These are phyloP conservation scores for Habrosyne pyritoides DNA, from an alignment of 2,888 invertebrate species.

Conservation along the genomic window DNA sequence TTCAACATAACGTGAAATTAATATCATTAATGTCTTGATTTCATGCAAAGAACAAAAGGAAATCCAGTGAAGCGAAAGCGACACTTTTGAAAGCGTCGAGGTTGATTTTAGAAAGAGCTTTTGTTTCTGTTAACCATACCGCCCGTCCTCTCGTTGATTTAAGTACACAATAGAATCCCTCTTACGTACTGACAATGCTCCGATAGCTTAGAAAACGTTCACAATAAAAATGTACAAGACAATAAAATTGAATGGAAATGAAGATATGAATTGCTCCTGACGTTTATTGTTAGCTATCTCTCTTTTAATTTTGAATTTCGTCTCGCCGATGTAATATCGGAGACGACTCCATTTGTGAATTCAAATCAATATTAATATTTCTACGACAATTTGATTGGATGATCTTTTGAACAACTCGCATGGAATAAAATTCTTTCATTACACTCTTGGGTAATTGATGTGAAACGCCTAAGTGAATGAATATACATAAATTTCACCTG, in stretches of 20 bases:
- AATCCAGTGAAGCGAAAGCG: constrained; percentile 53
- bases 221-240: constrained; percentile 73
- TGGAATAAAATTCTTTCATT: neutral
- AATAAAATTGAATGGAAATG: constrained; percentile 66
- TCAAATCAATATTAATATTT: constrained; percentile 2
- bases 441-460: neutral
- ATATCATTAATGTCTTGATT: constrained; percentile 28
- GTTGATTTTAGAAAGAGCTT: constrained; percentile 66
- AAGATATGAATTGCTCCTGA: constrained; percentile 58
- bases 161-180: constrained; percentile 67
- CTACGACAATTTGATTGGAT: neutral
- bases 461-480: constrained; percentile 12
- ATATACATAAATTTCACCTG: constrained; percentile 48
- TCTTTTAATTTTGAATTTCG: constrained; percentile 41
- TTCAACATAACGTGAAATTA: constrained; percentile 19
- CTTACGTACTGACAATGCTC: constrained; percentile 61
- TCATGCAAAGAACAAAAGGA: constrained; percentile 42
- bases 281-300: constrained; percentile 44
- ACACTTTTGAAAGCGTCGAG: constrained; percentile 63
- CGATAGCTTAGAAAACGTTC: constrained; percentile 73
- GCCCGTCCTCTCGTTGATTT: constrained; percentile 63
- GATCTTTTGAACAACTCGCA: neutral
- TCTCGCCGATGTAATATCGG: constrained; percentile 5
- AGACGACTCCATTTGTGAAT: constrained; percentile 6
- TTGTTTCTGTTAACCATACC: constrained; percentile 69